phyloP scores from a whole-genome alignment of 2,797 vertebrate species.

The Aotus griseimembra region DNA sequence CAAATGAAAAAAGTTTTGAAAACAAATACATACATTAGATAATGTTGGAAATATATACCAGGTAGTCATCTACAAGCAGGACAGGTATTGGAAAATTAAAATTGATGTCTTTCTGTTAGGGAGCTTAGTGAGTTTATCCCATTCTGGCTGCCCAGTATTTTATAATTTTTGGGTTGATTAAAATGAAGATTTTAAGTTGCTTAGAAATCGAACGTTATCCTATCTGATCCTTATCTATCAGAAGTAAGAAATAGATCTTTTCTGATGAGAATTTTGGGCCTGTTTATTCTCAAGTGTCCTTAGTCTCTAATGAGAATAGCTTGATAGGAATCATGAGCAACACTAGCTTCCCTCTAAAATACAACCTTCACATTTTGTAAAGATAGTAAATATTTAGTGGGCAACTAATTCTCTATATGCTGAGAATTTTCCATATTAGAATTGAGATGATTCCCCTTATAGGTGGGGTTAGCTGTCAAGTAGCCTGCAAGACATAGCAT shows the following conservation, averaged over 20 bases:
- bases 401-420: background rate
- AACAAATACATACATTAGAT: background rate
- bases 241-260: conserved; percentile 19
- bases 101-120: conserved; percentile 9
- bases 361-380: conserved; percentile 29
- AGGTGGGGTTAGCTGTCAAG: background rate
- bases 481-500: conserved; percentile 6
- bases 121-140: background rate
- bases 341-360: conserved; percentile 27
- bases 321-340: background rate
- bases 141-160: conserved; percentile 5
- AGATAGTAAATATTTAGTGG: background rate
- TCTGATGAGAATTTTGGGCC: conserved; percentile 22
- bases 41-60: background rate
- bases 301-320: conserved; percentile 41
- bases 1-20: background rate
- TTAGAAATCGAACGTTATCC: conserved; percentile 41
- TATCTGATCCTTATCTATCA: background rate
- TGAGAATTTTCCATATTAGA: background rate
- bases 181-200: conserved; percentile 47
- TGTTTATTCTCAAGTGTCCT: background rate
- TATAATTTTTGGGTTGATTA: conserved; percentile 34
- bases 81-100: conserved; percentile 11
- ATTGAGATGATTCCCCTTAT: background rate
- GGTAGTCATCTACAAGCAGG: background rate